These are phyloP conservation scores for Spilogale gracilis DNA, from an alignment of 2,113 vertebrate species.

Conservation along the genomic window DNA sequence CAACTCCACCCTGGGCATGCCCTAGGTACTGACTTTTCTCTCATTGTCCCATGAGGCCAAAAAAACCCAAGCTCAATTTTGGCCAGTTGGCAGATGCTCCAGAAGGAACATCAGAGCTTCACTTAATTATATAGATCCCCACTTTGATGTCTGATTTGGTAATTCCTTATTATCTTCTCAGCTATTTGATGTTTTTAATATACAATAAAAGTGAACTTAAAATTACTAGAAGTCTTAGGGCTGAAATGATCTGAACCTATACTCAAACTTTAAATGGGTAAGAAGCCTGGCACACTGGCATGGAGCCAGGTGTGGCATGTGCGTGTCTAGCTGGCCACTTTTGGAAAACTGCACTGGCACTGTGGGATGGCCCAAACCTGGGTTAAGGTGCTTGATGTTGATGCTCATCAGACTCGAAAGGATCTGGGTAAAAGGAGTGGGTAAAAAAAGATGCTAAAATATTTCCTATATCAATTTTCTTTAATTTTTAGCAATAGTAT, in stretches of 20 bases:
- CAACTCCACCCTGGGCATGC: background rate
- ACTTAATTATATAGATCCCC: background rate
- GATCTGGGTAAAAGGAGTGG: background rate
- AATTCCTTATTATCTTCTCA: background rate
- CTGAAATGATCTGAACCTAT: background rate
- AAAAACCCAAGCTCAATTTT: background rate
- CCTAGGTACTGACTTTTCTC: background rate
- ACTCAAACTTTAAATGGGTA: background rate
- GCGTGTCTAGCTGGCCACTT: background rate
- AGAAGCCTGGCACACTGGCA: background rate
- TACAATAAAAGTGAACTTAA: background rate
- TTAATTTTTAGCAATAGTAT: background rate
- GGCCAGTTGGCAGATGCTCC: background rate
- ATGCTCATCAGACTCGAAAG: background rate
- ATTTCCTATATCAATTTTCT: background rate
- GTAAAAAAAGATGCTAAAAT: background rate
- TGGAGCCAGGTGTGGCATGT: background rate
- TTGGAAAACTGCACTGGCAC: background rate
- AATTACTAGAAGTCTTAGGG: background rate
- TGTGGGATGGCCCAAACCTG: background rate
- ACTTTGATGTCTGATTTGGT: background rate
- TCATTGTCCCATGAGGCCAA: background rate
- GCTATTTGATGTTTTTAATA: conserved; percentile 6
- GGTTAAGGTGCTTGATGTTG: background rate
- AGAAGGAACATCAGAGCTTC: background rate